A percentile compares a stretch with the other conserved stretches of the same genome.
Evolutionary conservation across 2,888 invertebrate genomes (phyloP).

Genomic region (Tetragonula carbonaria): DNA sequence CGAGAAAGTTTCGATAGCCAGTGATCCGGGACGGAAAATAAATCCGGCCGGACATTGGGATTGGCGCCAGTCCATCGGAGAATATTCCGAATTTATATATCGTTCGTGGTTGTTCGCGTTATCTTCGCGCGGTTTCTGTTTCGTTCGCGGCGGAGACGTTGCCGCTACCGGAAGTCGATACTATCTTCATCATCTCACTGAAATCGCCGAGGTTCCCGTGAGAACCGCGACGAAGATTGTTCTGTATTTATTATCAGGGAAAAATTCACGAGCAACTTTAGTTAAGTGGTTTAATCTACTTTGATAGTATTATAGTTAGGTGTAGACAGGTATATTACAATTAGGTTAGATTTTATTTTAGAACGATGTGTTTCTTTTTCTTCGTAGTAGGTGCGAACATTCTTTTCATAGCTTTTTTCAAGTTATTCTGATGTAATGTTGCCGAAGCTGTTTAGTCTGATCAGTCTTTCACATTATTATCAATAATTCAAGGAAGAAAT

Average conservation of each 20-base stretch:
- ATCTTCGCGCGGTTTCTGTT: neutral
- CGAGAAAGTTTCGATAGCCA: conserved; percentile 34
- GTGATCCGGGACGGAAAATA: conserved; percentile 29
- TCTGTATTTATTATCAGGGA: neutral
- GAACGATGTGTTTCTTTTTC: too few relatives aligned
- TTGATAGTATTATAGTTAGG: too few relatives aligned
- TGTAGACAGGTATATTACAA: too few relatives aligned
- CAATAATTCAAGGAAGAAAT: too few relatives aligned
- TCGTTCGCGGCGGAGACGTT: neutral
- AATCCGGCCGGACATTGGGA: conserved; percentile 51
- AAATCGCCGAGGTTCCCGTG: neutral
- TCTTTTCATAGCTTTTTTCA: too few relatives aligned
- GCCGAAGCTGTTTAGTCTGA: too few relatives aligned
- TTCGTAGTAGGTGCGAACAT: too few relatives aligned
- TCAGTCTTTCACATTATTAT: too few relatives aligned
- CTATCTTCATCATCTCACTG: neutral
- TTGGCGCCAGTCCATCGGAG: conserved; percentile 48
- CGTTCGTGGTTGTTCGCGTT: neutral
- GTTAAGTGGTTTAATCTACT: too few relatives aligned
- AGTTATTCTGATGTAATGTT: too few relatives aligned
- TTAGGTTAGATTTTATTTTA: too few relatives aligned
- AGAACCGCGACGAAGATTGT: neutral
- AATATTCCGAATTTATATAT: conserved; percentile 50
- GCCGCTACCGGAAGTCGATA: conserved; percentile 29
- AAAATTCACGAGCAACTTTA: neutral